Conservation (phyloP, 2,113 vertebrate species). For the Peromyscus leucopus region DNA sequence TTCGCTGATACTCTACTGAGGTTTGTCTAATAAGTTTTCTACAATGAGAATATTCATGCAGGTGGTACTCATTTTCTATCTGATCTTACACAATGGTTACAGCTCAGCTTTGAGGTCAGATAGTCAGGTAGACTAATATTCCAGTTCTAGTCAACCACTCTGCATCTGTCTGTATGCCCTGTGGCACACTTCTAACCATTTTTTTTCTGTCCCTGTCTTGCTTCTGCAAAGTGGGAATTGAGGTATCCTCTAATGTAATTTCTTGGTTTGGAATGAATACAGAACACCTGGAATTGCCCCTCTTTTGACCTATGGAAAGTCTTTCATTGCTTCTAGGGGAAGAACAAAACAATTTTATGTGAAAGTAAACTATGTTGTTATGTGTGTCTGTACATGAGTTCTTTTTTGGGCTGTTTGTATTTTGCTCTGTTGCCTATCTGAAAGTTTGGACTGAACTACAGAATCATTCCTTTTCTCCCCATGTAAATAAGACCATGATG, state of each 20-base stretch:
- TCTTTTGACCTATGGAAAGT: not conserved
- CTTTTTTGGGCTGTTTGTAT: not conserved
- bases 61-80: not conserved
- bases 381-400: not conserved
- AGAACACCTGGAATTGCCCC: not conserved
- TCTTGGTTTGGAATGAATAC: not conserved
- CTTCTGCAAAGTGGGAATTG: not conserved
- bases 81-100: not conserved
- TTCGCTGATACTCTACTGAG: not conserved
- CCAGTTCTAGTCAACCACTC: not conserved
- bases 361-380: not conserved
- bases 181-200: not conserved
- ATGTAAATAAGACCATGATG: not conserved
- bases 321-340: not conserved
- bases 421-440: not conserved
- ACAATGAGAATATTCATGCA: not conserved
- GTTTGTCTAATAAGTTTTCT: not conserved
- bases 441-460: not conserved
- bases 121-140: not conserved
- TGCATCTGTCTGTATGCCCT: not conserved
- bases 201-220: not conserved
- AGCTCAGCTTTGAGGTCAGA: not conserved
- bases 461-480: not conserved
- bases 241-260: not conserved
- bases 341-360: not conserved